Evolutionary conservation across 2,797 vertebrate species (phyloP).

Genomic region (Channallabes apus): DNA sequence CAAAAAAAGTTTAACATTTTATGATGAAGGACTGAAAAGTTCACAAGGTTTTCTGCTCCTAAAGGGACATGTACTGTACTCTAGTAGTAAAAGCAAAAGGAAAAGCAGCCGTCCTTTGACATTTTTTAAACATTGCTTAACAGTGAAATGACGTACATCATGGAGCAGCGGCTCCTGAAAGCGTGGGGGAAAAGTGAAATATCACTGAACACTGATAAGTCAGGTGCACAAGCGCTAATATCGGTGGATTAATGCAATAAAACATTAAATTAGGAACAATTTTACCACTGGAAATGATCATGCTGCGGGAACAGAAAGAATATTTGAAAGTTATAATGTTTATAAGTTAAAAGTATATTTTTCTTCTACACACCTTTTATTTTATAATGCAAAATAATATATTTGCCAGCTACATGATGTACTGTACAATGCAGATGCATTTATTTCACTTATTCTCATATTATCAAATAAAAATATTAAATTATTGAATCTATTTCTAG

Average conservation of each 20-base stretch:
- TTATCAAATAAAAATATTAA: background rate
- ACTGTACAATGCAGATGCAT: background rate
- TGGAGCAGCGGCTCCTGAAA: background rate
- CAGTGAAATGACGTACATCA: background rate
- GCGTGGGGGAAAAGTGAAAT: background rate
- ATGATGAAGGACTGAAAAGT: background rate
- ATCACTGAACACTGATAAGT: constrained; percentile 10
- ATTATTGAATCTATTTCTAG: background rate
- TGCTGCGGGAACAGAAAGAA: too few species aligned
- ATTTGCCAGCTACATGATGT: background rate
- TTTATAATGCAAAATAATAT: background rate
- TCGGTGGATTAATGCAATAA: too few species aligned
- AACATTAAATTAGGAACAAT: too few species aligned
- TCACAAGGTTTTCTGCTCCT: background rate
- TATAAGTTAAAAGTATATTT: background rate
- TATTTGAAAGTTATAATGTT: too few species aligned
- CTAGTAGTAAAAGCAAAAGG: background rate
- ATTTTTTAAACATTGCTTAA: constrained; percentile 10
- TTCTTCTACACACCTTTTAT: background rate
- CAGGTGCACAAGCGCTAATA: too few species aligned
- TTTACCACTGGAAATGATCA: too few species aligned
- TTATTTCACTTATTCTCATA: background rate
- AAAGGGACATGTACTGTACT: background rate
- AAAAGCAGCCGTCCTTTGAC: constrained; percentile 2
- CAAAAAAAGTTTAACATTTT: background rate